Base-by-base conservation (phyloP, 2,797 vertebrate genomes). In the Cyprinella venusta region DNA sequence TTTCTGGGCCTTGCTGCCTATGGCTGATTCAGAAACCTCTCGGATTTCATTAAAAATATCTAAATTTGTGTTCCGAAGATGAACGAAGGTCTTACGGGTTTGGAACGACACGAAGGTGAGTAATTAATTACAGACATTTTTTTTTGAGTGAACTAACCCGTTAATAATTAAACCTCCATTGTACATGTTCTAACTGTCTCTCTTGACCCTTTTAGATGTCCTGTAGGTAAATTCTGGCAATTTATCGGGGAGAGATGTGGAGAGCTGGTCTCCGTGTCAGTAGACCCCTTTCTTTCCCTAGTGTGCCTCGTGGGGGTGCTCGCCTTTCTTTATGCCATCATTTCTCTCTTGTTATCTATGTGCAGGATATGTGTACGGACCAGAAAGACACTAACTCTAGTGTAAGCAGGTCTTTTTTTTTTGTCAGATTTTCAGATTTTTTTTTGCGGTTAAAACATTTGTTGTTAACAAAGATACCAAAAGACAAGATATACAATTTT, bases 181-280 rank as follows among this genome's bases (percentile, higher is more conserved):
- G 52, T 80, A 77, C 30, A 59, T 85, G 84, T 82, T 79, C 67
- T 88, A 85, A 90, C 80, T 72, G 26, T 87, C 52, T 89, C 83
- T 87, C 89, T 90, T 71, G 65, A 91, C 87, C 83, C 65, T 89
- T 94, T 90, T 90, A 94, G 90, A 92, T 94, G 92, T 85, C 90
- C 91, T 40, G 85, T 91, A 88, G 90, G 85, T 88, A 93, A 87
- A 91, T 88, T 91, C 75, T 88, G 92, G 84, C 86, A 91, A 81
- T 86, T 90, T 88, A 90, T 88, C 86, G 91, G 91, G 91, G 86
- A 92, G 33, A 89, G 85, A 86, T 94, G 92, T 89, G 81, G 90
- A 89, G 93, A 93, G 86, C 91, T 91, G 88, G 87, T 88, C 88
- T 89, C 89, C 85, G 82, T 90, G 84, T 91, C 91, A 89, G 86